Base-by-base conservation (phyloP, 2,888 invertebrate species). In the Eupithecia centaureata region DNA sequence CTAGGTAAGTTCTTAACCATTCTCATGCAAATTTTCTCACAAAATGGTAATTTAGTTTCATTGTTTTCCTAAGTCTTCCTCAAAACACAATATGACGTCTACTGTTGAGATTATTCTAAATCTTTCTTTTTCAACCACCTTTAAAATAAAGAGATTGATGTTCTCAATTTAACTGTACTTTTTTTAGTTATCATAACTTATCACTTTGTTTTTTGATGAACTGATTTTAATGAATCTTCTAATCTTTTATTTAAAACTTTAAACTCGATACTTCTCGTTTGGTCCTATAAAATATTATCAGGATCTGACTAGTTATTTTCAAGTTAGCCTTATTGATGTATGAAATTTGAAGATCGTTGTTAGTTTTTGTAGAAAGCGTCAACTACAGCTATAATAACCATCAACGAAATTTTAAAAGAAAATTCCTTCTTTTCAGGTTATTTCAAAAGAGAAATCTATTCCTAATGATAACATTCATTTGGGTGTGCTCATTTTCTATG, bases 401-500 rank as follows among this genome's bases (percentile, higher is more conserved):
- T 35, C 35, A 13, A 1, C 10, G 15, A 35, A 5, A 38, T 38
- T 47, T 1, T 18, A 10, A 42, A 42, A 8, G n/a, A 8, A 42
- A 5, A 18, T 47, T 47, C 3, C 22, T 12, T 12, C 15, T 5
- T 70, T 70, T 56, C 67, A 75, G 74, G 22, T 38, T 75, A 42
- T 75, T 70, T 61, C 65, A 62, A 64, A 66, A 59, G 52, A 67
- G 27, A 47, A 71, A 73, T 25, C 61, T 75, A n/a, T 52, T 57
- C 13, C 61, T 73, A 12, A 75, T 75, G 74, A 51, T 75, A n/a
- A 22, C 61, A n/a, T 56, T 61, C 0, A 67, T 75, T 51, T 75
- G 74, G 74, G 28, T 67, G 5, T 61, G 52, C 4, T 56, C 65
- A 8, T 42, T 71, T 4, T 28, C 18, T 4, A 62, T 72, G 57